Evolutionary conservation across 1,140 invertebrate genomes (phyloP), one percentile per base, ranked within the genome.

Genomic region (Amyelois transitella): DNA sequence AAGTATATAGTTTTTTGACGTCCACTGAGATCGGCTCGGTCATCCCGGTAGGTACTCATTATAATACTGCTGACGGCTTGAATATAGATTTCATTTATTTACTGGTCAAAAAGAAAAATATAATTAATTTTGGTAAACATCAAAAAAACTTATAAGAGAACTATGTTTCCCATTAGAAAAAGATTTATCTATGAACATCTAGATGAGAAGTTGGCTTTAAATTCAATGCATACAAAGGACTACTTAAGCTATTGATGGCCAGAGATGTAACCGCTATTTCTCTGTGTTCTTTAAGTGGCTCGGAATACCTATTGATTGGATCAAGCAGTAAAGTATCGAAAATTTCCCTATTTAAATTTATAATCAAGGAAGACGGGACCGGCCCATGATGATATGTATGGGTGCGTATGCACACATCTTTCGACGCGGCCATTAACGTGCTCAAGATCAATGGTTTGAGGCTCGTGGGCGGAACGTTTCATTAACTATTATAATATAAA

Each of bases 401-500:
- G 52, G 53, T 72, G 64, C 62, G 62, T 62, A 58, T 60, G 66
- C 73, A 62, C 63, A 68, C 64, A 69, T 72, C 66, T 81, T 74
- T 77, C 72, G 63, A 66, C 74, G 66, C 70, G 64, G 55, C 75
- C 69, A 74, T 80, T 82, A 81, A 72, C 66, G 66, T 65, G 69
- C 58, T 50, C 43, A 61, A 80, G 77, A 84, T 84, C 76, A 82
- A 81, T 79, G 71, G 69, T 64, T 72, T 68, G 69, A 62, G 63
- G 45, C 51, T 60, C 56, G 77, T 86, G 77, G 81, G 83, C 76
- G 81, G 69, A 72, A 67, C 79, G 64, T 72, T 82, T 80, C 79
- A 83, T 86, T 86, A 81, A 81, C 67, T 75, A 75, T 78, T 82
- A 81, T 74, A 86, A 78, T 74, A 76, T 75, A 70, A 82, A 81